Conservation (phyloP, 2,797 vertebrate species). For the Adrianichthys oophorus region DNA sequence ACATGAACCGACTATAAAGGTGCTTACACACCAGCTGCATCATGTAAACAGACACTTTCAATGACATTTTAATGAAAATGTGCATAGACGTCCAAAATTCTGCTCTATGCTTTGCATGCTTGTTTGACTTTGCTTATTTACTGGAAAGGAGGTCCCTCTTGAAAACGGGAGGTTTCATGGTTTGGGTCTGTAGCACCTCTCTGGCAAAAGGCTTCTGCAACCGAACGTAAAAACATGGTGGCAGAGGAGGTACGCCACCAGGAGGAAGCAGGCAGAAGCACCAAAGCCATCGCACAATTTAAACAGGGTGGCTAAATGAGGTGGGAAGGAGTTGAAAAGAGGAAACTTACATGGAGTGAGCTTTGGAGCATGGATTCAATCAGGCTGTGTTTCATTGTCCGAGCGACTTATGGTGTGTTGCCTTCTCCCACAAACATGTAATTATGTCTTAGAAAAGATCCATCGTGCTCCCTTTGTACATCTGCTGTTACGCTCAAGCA, state of each 20-base stretch:
- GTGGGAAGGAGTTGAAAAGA: neutral
- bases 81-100: too few species aligned
- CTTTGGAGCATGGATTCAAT: constrained; percentile 11
- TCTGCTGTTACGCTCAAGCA: neutral
- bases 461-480: neutral
- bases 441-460: neutral
- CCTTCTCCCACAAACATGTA: constrained; percentile 8
- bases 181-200: neutral
- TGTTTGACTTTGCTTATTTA: too few species aligned
- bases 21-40: too few species aligned
- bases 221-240: neutral
- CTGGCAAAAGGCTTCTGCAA: neutral
- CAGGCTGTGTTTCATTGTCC: constrained; percentile 10
- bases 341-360: neutral
- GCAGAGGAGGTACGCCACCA: neutral
- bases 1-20: too few species aligned
- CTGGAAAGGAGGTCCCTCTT: too few species aligned
- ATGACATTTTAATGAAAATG: too few species aligned
- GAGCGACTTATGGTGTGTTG: constrained; percentile 14
- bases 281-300: neutral
- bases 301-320: neutral
- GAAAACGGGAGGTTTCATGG: neutral
- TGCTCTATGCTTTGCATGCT: too few species aligned
- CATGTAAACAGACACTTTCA: too few species aligned
- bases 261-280: neutral